Conservation (phyloP, 1,140 invertebrate species). For the Micrasema minimum region DNA sequence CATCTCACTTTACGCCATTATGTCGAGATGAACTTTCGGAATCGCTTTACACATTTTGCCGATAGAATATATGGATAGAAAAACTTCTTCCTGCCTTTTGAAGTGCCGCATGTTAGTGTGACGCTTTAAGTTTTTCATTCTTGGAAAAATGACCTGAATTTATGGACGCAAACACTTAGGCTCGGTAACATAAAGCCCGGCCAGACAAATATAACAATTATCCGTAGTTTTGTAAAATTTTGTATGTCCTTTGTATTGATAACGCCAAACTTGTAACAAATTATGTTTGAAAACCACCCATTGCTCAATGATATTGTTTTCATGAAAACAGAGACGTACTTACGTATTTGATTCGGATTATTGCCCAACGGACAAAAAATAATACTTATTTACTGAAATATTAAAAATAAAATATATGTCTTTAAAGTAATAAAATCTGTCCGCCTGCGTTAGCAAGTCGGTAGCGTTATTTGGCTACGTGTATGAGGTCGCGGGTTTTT, state of each 20-base stretch:
- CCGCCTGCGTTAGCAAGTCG: no score
- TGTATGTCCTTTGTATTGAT: no score
- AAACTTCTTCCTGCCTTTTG: slow-evolving; percentile 5
- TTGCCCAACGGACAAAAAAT: no score
- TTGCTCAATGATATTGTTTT: neutral
- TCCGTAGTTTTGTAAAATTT: neutral
- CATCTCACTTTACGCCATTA: slow-evolving; percentile 6
- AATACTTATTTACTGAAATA: no score
- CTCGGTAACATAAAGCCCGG: slow-evolving; percentile 1
- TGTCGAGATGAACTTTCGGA: slow-evolving; percentile 12
- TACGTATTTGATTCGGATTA: no score
- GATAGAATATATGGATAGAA: neutral
- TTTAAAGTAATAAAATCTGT: no score
- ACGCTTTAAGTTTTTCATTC: neutral
- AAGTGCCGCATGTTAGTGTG: neutral
- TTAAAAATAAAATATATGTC: no score
- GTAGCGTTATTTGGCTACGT: no score
- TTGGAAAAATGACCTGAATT: slow-evolving; percentile 15
- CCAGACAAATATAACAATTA: neutral
- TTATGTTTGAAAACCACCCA: slow-evolving; percentile 13
- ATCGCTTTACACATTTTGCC: neutral
- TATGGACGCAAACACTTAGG: slow-evolving; percentile 11
- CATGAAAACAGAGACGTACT: neutral
- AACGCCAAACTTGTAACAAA: slow-evolving; percentile 22
- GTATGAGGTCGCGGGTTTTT: no score